Conservation (phyloP, 1,140 invertebrate species). For the Ladona fulva region DNA sequence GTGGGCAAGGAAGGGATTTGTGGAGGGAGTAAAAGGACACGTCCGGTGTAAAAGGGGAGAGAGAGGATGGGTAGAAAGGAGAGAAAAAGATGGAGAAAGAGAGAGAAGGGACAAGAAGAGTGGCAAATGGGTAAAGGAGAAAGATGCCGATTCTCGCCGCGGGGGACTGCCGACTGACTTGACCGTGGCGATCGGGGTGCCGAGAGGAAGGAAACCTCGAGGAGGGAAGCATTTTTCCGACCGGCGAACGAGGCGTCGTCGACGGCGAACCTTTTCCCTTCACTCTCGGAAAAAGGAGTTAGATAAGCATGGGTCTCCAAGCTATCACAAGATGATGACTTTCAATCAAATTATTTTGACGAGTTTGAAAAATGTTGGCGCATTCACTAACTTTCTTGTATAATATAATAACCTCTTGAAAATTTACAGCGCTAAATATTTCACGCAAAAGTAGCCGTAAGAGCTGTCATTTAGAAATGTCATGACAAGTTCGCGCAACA, state of each 20-base stretch:
- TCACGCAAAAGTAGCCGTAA: too few species aligned
- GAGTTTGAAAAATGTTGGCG: too few species aligned
- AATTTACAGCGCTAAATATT: too few species aligned
- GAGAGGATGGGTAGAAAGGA: neutral
- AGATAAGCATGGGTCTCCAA: too few species aligned
- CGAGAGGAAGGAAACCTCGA: neutral
- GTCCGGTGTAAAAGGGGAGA: neutral
- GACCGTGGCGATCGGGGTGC: neutral
- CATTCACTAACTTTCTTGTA: too few species aligned
- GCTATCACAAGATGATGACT: too few species aligned
- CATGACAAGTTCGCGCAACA: too few species aligned
- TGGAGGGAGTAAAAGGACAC: neutral
- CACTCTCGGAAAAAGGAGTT: too few species aligned
- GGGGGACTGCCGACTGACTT: neutral
- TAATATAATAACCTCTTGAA: too few species aligned
- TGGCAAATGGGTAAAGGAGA: neutral
- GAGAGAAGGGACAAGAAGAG: neutral
- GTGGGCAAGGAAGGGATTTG: neutral
- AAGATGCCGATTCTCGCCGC: neutral
- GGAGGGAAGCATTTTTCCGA: neutral
- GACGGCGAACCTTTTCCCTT: neutral
- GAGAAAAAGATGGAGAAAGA: neutral
- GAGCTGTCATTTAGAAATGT: too few species aligned
- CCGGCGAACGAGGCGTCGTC: neutral
- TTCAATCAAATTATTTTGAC: too few species aligned